Conservation (phyloP, 2,113 vertebrate species). For the Ciconia stormi region DNA sequence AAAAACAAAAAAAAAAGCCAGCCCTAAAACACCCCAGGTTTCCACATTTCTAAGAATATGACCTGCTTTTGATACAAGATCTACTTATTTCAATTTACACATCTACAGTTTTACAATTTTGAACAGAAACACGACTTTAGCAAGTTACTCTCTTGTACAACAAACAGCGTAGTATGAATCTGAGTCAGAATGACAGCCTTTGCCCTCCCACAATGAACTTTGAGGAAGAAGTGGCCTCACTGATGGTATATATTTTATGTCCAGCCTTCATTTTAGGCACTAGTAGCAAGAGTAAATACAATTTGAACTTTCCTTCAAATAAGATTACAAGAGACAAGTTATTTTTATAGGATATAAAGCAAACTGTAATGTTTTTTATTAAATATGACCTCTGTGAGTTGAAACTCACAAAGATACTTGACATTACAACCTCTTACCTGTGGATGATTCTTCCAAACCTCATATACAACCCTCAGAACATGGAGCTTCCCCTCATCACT, state of each 20-base stretch:
- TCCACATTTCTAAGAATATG: neutral
- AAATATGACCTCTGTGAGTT: neutral
- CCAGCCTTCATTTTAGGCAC: neutral
- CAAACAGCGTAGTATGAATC: neutral
- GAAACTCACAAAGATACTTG: neutral
- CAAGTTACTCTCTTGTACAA: neutral
- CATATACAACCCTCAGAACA: conserved; percentile 91
- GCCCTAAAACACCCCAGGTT: neutral
- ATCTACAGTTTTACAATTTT: neutral
- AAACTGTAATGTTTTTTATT: neutral
- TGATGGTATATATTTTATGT: neutral
- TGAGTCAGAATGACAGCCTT: neutral
- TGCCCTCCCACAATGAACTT: neutral
- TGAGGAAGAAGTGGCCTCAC: neutral
- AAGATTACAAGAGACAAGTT: neutral
- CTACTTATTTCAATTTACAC: neutral
- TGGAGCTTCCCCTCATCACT: conserved; percentile 96
- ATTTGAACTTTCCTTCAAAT: neutral
- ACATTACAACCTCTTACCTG: conserved; percentile 78
- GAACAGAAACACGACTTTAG: neutral
- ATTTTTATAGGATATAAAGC: neutral
- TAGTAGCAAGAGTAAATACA: neutral
- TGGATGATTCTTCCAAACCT: conserved; percentile 94
- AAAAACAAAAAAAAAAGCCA: neutral
- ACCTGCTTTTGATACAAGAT: neutral